Percentiles rank a stretch among this genome's conserved stretches.
Evolutionary conservation across 2,888 invertebrate genomes (phyloP).

Genomic region (Pyrrhia umbra): DNA sequence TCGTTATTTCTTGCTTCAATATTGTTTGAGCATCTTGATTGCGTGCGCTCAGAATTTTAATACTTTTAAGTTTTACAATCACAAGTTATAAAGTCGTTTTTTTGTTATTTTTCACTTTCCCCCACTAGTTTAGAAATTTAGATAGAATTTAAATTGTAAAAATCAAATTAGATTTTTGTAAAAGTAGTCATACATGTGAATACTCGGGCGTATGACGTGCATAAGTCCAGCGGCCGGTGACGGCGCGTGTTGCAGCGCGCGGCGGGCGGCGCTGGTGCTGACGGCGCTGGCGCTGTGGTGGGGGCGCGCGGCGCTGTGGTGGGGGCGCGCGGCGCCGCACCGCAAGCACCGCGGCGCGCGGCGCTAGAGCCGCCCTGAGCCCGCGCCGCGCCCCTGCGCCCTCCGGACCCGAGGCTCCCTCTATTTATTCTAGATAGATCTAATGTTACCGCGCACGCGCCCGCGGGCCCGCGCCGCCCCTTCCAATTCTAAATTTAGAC

Average conservation of each 20-base stretch:
- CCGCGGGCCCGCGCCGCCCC: slow-evolving; percentile 62
- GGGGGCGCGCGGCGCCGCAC: slow-evolving; percentile 82
- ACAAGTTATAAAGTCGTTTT: slow-evolving; percentile 26
- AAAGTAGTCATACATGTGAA: too few relatives aligned
- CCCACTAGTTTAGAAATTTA: slow-evolving; percentile 60
- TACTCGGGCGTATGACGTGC: too few relatives aligned
- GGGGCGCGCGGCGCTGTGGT: slow-evolving; percentile 78
- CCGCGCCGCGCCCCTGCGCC: slow-evolving; percentile 53
- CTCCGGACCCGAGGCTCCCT: slow-evolving; percentile 44
- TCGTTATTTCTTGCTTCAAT: slow-evolving; percentile 39
- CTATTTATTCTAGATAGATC: slow-evolving; percentile 89
- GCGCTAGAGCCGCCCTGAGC: slow-evolving; percentile 89
- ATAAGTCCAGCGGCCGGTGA: background rate
- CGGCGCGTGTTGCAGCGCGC: slow-evolving; percentile 69
- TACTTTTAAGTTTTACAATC: slow-evolving; percentile 38
- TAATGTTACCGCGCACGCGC: slow-evolving; percentile 80
- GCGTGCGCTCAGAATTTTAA: slow-evolving; percentile 34
- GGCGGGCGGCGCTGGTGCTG: slow-evolving; percentile 80
- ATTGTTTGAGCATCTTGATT: slow-evolving; percentile 46
- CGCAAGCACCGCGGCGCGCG: slow-evolving; percentile 90
- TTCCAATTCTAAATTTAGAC: slow-evolving; percentile 82
- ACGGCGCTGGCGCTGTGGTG: slow-evolving; percentile 83
- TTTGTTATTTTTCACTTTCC: slow-evolving; percentile 59
- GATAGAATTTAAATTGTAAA: slow-evolving; percentile 19
- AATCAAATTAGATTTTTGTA: slow-evolving; percentile 23